Evolutionary conservation across 2,888 invertebrate species (phyloP).

Genomic region (Cetonia aurata): DNA sequence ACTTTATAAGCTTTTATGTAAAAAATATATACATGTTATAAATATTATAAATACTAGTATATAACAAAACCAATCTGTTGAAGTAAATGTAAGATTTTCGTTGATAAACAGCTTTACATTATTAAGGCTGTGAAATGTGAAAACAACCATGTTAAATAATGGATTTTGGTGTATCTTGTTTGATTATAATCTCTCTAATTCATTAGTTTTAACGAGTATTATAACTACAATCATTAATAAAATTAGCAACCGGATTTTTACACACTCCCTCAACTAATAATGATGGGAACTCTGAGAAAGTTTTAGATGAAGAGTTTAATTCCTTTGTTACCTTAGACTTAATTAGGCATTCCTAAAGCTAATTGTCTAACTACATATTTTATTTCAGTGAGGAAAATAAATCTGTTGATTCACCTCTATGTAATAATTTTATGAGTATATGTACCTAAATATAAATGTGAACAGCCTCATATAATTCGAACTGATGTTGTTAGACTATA

Average conservation of each 20-base stretch:
- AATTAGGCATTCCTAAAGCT: background rate
- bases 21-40: no score
- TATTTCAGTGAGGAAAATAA: background rate
- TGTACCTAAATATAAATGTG: no score
- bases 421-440: no score
- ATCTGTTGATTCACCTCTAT: no score
- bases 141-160: background rate
- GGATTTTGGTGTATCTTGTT: background rate
- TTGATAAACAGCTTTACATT: no score
- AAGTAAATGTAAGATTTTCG: no score
- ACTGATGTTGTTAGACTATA: no score
- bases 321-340: background rate
- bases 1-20: no score
- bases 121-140: no score
- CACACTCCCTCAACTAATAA: constrained; percentile 13
- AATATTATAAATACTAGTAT: no score
- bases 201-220: constrained; percentile 7
- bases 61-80: no score
- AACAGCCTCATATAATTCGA: no score
- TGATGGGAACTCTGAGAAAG: constrained; percentile 17
- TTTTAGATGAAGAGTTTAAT: background rate
- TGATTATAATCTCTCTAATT: background rate
- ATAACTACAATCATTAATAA: constrained; percentile 3
- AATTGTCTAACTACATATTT: constrained; percentile 4
- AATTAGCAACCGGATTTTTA: constrained; percentile 11